Percentiles rank a stretch among this genome's conserved stretches.
phyloP scores from a whole-genome alignment of 2,888 invertebrate genomes.

The Sphecodes monilicornis region DNA sequence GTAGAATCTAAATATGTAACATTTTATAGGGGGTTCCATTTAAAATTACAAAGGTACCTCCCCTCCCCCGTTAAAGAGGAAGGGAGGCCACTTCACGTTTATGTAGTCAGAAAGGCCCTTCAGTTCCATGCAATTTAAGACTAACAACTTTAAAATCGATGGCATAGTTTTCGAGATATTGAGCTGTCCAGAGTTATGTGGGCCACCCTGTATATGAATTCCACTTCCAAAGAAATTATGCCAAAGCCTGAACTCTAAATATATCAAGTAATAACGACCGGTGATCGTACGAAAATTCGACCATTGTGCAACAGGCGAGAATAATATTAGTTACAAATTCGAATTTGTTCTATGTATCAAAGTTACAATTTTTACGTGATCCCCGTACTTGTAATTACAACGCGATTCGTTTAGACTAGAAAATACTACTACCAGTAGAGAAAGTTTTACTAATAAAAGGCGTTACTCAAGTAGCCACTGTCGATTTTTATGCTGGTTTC shows the following conservation, averaged over 20 bases:
- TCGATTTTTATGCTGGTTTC: neutral
- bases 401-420: neutral
- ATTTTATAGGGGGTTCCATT: too few relatives aligned
- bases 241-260: slow-evolving; percentile 1
- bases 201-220: too few relatives aligned
- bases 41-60: too few relatives aligned
- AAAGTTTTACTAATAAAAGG: neutral
- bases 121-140: too few relatives aligned
- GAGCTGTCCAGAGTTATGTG: too few relatives aligned
- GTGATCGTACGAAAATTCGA: neutral
- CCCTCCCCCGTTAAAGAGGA: too few relatives aligned
- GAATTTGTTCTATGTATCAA: neutral
- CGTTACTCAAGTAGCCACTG: neutral
- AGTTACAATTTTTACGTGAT: neutral
- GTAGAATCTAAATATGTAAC: too few relatives aligned
- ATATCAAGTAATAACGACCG: neutral
- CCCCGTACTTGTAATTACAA: neutral
- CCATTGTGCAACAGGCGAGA: neutral
- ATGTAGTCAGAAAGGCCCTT: too few relatives aligned
- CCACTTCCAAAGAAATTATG: neutral
- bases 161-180: too few relatives aligned
- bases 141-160: too few relatives aligned
- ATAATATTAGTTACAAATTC: neutral
- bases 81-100: too few relatives aligned
- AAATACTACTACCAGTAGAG: neutral